Conservation (phyloP, 2,888 invertebrate species). For the Isotomurus palustris region DNA sequence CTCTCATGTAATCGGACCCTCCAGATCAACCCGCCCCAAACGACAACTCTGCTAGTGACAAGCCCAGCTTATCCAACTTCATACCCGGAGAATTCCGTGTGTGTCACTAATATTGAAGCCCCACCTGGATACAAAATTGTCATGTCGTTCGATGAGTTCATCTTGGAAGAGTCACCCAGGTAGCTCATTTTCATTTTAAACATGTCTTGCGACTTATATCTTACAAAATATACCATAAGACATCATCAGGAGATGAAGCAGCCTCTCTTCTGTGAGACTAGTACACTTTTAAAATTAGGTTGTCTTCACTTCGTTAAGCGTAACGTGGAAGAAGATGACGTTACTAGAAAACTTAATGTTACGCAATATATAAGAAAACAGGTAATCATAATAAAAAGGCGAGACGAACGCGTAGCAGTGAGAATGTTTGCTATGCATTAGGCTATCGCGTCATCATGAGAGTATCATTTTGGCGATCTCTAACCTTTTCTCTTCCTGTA, state of each 20-base stretch:
- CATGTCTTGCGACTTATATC: conserved; percentile 8
- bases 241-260: too few species aligned
- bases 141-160: conserved; percentile 70
- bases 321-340: neutral
- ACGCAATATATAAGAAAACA: neutral
- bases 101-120: conserved; percentile 65
- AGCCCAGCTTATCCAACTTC: conserved; percentile 76
- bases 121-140: conserved; percentile 66
- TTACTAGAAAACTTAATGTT: neutral
- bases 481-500: too few species aligned
- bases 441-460: too few species aligned
- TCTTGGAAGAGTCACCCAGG: conserved; percentile 72
- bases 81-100: conserved; percentile 71
- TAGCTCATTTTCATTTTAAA: conserved; percentile 55
- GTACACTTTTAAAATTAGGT: too few species aligned
- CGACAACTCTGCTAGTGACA: conserved; percentile 62
- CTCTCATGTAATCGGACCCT: conserved; percentile 64
- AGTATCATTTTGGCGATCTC: too few species aligned
- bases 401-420: too few species aligned
- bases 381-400: neutral
- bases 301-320: too few species aligned
- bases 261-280: too few species aligned
- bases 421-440: too few species aligned
- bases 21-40: conserved; percentile 59
- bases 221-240: too few species aligned